Evolutionary conservation across 2,888 invertebrate genomes (phyloP).

Genomic region (Cactoblastis cactorum): DNA sequence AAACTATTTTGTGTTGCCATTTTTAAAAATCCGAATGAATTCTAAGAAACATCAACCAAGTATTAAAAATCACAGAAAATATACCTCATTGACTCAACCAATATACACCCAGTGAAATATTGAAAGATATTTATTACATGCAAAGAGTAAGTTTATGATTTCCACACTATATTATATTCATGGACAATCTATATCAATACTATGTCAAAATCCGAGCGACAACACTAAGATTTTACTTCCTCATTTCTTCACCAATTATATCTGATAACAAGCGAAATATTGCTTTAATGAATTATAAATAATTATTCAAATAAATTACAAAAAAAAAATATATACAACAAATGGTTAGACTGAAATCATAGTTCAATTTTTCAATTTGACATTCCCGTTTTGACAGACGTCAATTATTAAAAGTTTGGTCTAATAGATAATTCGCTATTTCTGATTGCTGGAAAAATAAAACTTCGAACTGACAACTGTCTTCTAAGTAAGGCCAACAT

Average conservation of each 20-base stretch:
- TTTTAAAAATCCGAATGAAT: no score
- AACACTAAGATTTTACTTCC: background rate
- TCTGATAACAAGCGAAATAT: conserved; percentile 1
- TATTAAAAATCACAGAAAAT: no score
- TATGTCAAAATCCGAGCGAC: background rate
- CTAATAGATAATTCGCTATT: background rate
- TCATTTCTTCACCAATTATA: background rate
- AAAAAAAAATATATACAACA: conserved; percentile 21
- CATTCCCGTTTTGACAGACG: background rate
- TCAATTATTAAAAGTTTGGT: background rate
- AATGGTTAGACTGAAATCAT: background rate
- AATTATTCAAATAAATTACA: conserved; percentile 8
- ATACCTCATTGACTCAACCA: no score
- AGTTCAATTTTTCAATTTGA: background rate
- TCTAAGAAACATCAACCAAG: no score
- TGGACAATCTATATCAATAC: background rate
- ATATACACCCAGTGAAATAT: background rate
- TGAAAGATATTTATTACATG: background rate
- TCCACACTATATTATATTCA: background rate
- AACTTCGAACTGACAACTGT: background rate
- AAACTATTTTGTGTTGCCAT: no score
- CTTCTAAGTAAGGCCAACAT: background rate
- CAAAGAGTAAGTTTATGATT: background rate
- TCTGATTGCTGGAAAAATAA: background rate
- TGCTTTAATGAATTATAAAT: conserved; percentile 3